Evolutionary conservation across 2,797 vertebrate genomes (phyloP), one percentile per base, ranked within the genome.

Genomic region (Distichodus sexfasciatus): DNA sequence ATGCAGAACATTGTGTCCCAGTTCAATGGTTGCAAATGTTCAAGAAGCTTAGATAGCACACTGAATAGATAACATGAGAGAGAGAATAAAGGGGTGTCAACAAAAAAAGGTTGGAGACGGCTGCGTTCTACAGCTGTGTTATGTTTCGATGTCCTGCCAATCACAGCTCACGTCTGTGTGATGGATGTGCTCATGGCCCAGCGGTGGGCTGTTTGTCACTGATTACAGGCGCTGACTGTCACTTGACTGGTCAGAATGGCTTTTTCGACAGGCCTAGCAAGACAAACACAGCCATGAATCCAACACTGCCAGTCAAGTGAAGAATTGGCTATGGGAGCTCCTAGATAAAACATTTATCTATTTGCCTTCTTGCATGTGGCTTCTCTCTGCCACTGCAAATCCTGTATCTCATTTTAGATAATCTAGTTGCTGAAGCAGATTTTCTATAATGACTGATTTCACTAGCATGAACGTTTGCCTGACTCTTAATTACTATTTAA

Each of bases 161-260:
- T 74, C 71, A 71, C n/a, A 0, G 35, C 11, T 24, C n/a, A 33
- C 1, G 10, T 9, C 62, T 14, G 26, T 4, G 17, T 71, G 63
- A 76, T 53, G 35, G 59, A 76, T 71, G 54, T 21, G 24, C 48
- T 54, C n/a, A 11, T 23, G 40, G 50, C 48, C 58, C 47, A 29
- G 48, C 48, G n/a, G 48, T 62, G 67, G 29, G 74, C 51, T 66
- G 54, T 76, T 69, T 71, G 74, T 79, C 74, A 65, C 67, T 57
- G 74, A 76, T 76, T 71, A 65, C 67, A 74, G 74, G 64, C 64
- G 54, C 73, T 58, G 63, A 33, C 71, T 70, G 63, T 76, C 74
- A 76, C 71, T 68, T 66, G 63, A 79, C 65, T 74, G 77, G 74
- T 74, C 77, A 51, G 55, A 75, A 79, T 76, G 40, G 63, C 53